Percentiles rank a stretch among this genome's conserved stretches.
phyloP scores from a whole-genome alignment of 2,888 invertebrate species.

The Nycteola revayana region DNA sequence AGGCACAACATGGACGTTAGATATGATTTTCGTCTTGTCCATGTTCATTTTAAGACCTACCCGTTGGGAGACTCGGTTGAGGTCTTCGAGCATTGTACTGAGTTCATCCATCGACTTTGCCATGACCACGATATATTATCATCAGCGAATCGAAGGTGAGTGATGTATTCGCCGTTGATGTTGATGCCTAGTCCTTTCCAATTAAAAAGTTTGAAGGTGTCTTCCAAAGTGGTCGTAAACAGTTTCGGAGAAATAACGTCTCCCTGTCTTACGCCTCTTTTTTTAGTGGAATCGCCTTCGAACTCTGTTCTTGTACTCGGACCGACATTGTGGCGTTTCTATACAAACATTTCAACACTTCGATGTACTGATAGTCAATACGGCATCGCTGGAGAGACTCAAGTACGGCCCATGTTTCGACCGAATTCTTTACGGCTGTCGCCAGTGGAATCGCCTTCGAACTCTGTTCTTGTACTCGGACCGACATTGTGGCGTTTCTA shows the following conservation, averaged over 20 bases:
- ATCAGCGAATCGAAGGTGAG: conserved; percentile 6
- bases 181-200: conserved; percentile 2
- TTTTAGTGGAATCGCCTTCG: conserved; percentile 1
- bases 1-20: too few relatives aligned
- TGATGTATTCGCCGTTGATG: conserved; percentile 5
- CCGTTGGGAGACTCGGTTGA: neutral
- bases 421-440: too few relatives aligned
- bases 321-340: conserved; percentile 1
- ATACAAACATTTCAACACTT: neutral
- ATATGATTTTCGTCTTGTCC: neutral
- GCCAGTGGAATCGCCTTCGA: conserved; percentile 1
- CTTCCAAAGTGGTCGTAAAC: conserved; percentile 2
- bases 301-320: neutral
- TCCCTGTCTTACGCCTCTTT: conserved; percentile 4
- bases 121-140: conserved; percentile 7
- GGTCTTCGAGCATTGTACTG: neutral
- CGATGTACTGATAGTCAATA: neutral
- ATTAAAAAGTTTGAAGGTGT: conserved; percentile 1
- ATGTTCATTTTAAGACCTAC: neutral
- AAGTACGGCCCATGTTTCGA: neutral
- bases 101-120: conserved; percentile 3
- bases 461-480: neutral
- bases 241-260: conserved; percentile 5
- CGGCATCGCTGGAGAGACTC: neutral
- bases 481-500: neutral